Conservation (phyloP, 2,113 vertebrate genomes). For the Motacilla tschutschensis region DNA sequence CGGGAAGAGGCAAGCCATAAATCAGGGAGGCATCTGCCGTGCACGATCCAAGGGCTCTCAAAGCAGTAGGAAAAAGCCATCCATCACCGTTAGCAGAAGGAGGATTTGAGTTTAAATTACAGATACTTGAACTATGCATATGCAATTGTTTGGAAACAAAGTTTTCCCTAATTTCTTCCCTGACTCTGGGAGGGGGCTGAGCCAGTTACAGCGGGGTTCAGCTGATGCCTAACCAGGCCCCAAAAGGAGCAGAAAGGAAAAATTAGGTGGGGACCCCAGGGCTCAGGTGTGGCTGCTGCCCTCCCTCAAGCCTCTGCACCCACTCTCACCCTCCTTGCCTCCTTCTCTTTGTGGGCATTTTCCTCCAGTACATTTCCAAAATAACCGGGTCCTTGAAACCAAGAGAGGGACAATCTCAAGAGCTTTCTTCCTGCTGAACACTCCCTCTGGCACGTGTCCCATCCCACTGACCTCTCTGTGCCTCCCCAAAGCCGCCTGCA, state of each 20-base stretch:
- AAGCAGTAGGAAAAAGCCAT: slow-evolving; percentile 32
- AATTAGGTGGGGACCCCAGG: background rate
- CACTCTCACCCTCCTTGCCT: background rate
- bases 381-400: background rate
- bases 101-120: slow-evolving; percentile 32
- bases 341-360: background rate
- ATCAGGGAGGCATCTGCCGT: slow-evolving; percentile 37
- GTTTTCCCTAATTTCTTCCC: background rate
- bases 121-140: background rate
- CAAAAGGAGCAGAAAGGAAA: background rate
- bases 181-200: background rate
- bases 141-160: slow-evolving; percentile 32
- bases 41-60: slow-evolving; percentile 26
- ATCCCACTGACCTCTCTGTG: background rate
- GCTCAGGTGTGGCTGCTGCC: background rate
- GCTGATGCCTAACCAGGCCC: background rate
- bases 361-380: background rate
- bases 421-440: background rate
- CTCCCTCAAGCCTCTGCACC: background rate
- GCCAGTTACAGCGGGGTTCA: background rate
- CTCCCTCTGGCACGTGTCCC: background rate
- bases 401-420: background rate
- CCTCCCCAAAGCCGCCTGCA: background rate
- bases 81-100: slow-evolving; percentile 18
- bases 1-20: slow-evolving; percentile 19